Evolutionary conservation across 2,113 vertebrate genomes (phyloP).

Genomic region (Ameiurus melas): DNA sequence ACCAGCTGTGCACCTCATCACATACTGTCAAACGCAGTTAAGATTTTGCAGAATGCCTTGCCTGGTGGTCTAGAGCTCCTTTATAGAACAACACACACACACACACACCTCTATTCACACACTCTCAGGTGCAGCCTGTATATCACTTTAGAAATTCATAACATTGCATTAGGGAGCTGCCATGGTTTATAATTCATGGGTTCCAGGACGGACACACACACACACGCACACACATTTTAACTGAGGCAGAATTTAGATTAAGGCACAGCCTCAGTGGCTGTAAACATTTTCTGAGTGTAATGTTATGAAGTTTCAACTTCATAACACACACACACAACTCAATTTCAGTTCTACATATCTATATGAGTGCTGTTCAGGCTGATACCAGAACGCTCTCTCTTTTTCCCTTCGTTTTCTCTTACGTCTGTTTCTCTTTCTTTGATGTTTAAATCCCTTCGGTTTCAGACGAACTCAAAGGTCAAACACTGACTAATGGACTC

Average conservation of each 20-base stretch:
- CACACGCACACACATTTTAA: constrained; percentile 4
- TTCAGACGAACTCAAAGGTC: constrained; percentile 37
- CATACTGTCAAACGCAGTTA: constrained; percentile 24
- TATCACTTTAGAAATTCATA: constrained; percentile 49
- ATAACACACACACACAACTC: not conserved
- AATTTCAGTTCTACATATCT: not conserved
- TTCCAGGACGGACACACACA: constrained; percentile 14
- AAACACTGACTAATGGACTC: constrained; percentile 33
- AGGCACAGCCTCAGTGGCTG: constrained; percentile 31
- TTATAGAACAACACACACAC: constrained; percentile 13
- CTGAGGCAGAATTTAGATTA: constrained; percentile 45
- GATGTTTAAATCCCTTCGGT: constrained; percentile 36
- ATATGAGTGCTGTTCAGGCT: not conserved
- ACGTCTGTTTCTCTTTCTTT: constrained; percentile 5
- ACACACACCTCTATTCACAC: constrained; percentile 7
- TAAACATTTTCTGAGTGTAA: constrained; percentile 49
- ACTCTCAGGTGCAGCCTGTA: constrained; percentile 21
- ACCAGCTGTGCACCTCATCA: constrained; percentile 16
- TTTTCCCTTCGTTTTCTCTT: not conserved
- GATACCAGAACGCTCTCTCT: not conserved
- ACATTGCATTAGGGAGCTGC: constrained; percentile 48
- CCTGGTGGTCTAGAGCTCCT: constrained; percentile 1
- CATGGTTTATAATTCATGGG: constrained; percentile 51
- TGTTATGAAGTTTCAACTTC: constrained; percentile 26
- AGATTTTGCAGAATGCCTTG: not conserved